Evolutionary conservation across 2,888 invertebrate species (phyloP).

Genomic region (Syrphus vitripennis): DNA sequence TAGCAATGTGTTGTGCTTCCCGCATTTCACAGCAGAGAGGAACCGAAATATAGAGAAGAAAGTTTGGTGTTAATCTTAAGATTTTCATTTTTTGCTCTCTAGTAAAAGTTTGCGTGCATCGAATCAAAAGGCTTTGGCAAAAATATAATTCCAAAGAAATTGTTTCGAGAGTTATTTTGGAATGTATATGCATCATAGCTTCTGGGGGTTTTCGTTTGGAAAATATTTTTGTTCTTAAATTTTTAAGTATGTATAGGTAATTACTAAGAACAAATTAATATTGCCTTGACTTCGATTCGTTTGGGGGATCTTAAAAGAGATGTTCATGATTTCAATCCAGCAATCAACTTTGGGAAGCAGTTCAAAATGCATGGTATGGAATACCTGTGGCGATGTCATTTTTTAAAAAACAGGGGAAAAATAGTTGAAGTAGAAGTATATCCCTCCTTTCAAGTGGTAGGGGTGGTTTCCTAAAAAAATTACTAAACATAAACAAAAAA

Average conservation of each 20-base stretch:
- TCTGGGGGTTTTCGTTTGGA: conserved; percentile 25
- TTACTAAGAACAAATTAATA: too few relatives aligned
- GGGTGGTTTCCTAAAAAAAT: too few relatives aligned
- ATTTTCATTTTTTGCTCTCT: conserved; percentile 56
- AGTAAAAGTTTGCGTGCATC: conserved; percentile 53
- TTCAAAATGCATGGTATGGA: conserved; percentile 1
- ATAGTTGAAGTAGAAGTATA: too few relatives aligned
- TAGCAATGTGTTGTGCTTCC: conserved; percentile 36
- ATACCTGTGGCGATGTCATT: too few relatives aligned
- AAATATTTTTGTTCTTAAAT: conserved; percentile 9
- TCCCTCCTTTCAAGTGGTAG: too few relatives aligned
- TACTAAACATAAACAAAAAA: too few relatives aligned
- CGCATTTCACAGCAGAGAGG: not conserved
- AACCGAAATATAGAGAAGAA: not conserved
- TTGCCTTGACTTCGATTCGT: not conserved
- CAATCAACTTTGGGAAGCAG: not conserved
- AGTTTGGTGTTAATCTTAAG: conserved; percentile 39
- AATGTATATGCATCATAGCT: conserved; percentile 48
- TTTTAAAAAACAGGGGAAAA: too few relatives aligned
- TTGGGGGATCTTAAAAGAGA: not conserved
- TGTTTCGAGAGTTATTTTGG: conserved; percentile 31
- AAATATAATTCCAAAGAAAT: conserved; percentile 19
- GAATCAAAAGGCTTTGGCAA: conserved; percentile 29
- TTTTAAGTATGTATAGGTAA: too few relatives aligned
- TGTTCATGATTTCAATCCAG: not conserved